Evolutionary conservation across 2,888 invertebrate species (phyloP).

Genomic region (Ischnus inquisitorius): DNA sequence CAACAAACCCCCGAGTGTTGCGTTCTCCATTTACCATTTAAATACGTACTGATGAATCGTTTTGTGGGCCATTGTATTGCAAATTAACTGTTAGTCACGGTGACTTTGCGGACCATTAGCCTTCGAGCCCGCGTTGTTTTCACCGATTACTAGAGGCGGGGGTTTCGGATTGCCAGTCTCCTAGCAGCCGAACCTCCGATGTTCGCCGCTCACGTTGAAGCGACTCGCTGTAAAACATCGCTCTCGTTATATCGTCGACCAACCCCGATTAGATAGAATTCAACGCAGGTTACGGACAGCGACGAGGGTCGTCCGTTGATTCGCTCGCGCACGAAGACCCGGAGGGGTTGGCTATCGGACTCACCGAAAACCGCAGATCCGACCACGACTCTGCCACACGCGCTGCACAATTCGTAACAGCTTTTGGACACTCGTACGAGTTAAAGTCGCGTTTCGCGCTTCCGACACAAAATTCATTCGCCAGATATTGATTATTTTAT

Average conservation of each 20-base stretch:
- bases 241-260: constrained; percentile 5
- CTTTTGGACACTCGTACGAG: neutral
- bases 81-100: constrained; percentile 67
- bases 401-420: neutral
- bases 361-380: constrained; percentile 9
- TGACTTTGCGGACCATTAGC: constrained; percentile 64
- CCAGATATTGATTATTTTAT: no score
- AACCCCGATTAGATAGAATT: constrained; percentile 14
- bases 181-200: neutral
- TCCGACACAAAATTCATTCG: no score
- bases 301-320: neutral
- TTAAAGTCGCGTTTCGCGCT: neutral
- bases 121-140: constrained; percentile 52
- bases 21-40: constrained; percentile 61
- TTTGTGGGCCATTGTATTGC: constrained; percentile 57
- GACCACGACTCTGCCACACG: constrained; percentile 11
- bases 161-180: neutral
- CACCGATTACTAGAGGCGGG: constrained; percentile 34
- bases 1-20: constrained; percentile 27
- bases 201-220: neutral
- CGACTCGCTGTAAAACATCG: constrained; percentile 9
- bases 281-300: neutral
- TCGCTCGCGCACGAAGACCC: neutral
- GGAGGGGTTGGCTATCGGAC: neutral
- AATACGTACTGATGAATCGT: constrained; percentile 61